Evolutionary conservation across 2,888 invertebrate genomes (phyloP).

Genomic region (Linnaemya vulpina): DNA sequence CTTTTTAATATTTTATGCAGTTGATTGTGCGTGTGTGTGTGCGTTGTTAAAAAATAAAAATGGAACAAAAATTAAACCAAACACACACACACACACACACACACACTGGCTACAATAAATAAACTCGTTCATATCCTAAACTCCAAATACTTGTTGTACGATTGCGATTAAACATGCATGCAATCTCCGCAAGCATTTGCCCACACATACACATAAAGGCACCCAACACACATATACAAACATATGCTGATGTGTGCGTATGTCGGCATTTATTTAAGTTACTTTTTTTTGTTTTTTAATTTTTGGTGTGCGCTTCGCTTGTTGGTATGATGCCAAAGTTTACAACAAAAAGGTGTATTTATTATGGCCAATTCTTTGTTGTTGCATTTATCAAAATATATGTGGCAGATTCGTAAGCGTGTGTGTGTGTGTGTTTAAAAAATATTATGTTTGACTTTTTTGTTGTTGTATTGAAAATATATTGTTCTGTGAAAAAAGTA

Average conservation of each 20-base stretch:
- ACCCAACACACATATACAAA: not conserved
- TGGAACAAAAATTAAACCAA: slow-evolving; percentile 67
- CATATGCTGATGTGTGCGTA: not conserved
- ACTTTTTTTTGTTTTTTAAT: slow-evolving; percentile 4
- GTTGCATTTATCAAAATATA: slow-evolving; percentile 14
- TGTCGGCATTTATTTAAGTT: slow-evolving; percentile 4
- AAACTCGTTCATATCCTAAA: slow-evolving; percentile 67
- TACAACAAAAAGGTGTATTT: slow-evolving; percentile 51
- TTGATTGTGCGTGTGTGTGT: slow-evolving; percentile 51
- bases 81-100: slow-evolving; percentile 21
- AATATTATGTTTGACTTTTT: slow-evolving; percentile 65
- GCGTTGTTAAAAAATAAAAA: slow-evolving; percentile 67
- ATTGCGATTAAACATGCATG: slow-evolving; percentile 28
- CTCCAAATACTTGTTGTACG: slow-evolving; percentile 67
- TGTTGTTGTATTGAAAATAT: slow-evolving; percentile 63
- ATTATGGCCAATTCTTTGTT: slow-evolving; percentile 26
- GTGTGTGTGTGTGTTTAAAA: slow-evolving; percentile 11
- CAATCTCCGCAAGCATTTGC: not conserved
- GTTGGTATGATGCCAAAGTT: slow-evolving; percentile 18
- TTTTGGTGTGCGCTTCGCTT: not conserved
- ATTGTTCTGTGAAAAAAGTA: slow-evolving; percentile 50
- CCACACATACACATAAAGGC: not conserved
- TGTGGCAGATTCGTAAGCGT: no score
- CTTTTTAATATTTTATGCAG: slow-evolving; percentile 43
- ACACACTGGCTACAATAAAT: slow-evolving; percentile 20